A percentile compares a stretch with the other conserved stretches of the same genome.
Evolutionary conservation across 2,113 vertebrate species (phyloP).

Genomic region (Gymnorhina tibicen): DNA sequence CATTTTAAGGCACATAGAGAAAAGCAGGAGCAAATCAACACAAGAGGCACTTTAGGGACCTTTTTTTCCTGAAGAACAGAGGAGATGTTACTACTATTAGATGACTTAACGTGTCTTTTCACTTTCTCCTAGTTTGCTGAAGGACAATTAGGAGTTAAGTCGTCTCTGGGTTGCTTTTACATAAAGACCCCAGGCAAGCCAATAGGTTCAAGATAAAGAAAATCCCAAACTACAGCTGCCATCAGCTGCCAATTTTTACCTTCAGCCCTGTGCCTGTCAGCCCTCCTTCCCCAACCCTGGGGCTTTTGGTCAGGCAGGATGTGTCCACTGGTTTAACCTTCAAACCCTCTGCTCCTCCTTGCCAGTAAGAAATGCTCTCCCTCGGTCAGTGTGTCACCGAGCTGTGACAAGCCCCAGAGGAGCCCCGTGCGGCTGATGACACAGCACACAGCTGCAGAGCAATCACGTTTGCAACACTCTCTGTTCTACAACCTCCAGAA

Average conservation of each 20-base stretch:
- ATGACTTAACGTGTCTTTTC: neutral
- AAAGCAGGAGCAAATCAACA: neutral
- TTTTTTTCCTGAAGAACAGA: neutral
- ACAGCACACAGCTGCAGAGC: neutral
- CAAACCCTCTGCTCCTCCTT: rapidly evolving
- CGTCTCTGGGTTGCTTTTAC: neutral
- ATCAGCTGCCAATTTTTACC: neutral
- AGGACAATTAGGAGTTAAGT: neutral
- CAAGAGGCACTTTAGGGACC: neutral
- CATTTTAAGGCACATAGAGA: neutral
- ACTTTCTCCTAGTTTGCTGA: neutral
- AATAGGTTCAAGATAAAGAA: neutral
- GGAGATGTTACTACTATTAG: neutral
- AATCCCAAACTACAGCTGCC: neutral
- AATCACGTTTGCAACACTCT: neutral
- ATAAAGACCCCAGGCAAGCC: neutral
- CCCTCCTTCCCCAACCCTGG: neutral
- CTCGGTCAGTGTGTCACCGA: neutral
- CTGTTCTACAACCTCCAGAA: neutral
- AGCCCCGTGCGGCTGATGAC: neutral
- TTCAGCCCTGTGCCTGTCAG: neutral
- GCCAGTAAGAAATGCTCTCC: rapidly evolving
- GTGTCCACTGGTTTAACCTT: neutral
- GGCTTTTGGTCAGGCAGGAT: neutral
- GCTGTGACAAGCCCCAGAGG: neutral